Conservation (phyloP, 2,113 vertebrate genomes). For the Embiotoca jacksoni region DNA sequence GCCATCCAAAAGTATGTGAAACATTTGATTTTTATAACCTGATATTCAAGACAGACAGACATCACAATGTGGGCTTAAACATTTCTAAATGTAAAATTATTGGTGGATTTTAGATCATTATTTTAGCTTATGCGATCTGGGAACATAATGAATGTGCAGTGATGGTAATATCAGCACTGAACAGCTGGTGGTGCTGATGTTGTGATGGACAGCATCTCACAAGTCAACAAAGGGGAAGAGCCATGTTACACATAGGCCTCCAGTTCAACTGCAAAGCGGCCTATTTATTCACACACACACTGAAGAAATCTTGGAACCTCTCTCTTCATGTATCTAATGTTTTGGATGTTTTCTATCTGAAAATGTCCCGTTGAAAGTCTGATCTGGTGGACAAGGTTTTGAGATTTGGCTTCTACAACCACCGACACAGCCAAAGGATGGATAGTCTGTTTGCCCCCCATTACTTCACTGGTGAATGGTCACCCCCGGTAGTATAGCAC, state of each 20-base stretch:
- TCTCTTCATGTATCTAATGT: neutral
- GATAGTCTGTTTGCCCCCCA: conserved; percentile 25
- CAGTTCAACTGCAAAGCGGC: neutral
- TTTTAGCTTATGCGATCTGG: too few relatives aligned
- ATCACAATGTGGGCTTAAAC: too few relatives aligned
- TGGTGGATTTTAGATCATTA: too few relatives aligned
- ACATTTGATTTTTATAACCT: too few relatives aligned
- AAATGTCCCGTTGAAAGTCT: conserved; percentile 14
- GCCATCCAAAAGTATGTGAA: too few relatives aligned
- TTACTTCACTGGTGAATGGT: conserved; percentile 47
- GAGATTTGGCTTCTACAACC: conserved; percentile 1
- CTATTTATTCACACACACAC: conserved; percentile 4
- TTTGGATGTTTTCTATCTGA: neutral
- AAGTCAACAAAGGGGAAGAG: neutral
- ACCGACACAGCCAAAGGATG: conserved; percentile 33
- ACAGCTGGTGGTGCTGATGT: conserved; percentile 25
- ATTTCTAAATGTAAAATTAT: too few relatives aligned
- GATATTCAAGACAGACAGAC: too few relatives aligned
- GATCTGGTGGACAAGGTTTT: conserved; percentile 2
- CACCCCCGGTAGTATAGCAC: conserved; percentile 8
- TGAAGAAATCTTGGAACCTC: neutral
- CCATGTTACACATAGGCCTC: neutral
- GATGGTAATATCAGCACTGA: neutral
- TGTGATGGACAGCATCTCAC: neutral
- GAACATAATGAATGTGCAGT: neutral